Percentiles rank a stretch among this genome's conserved stretches.
These are phyloP conservation scores for Caenorhabditis doughertyi DNA, from an alignment of 2,888 invertebrate genomes.

Conservation along the genomic window DNA sequence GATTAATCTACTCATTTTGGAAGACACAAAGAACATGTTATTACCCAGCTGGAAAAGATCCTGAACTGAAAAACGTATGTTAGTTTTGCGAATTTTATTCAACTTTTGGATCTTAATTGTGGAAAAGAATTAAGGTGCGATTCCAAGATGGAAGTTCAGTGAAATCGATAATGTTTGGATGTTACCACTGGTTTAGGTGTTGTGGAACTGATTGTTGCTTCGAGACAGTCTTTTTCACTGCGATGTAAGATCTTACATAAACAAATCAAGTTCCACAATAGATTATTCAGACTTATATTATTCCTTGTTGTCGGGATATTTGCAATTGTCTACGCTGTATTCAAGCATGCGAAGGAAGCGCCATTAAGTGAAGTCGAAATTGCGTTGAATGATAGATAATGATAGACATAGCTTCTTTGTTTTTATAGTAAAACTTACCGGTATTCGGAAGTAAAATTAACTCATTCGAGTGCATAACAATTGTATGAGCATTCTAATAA, in stretches of 20 bases:
- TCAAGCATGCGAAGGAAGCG: background rate
- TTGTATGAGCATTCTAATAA: too few species aligned
- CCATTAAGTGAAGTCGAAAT: background rate
- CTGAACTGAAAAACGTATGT: conserved; percentile 29
- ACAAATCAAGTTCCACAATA: background rate
- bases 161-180: conserved; percentile 35
- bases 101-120: too few species aligned
- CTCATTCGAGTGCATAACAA: too few species aligned
- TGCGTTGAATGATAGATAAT: conserved; percentile 6
- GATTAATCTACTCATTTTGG: conserved; percentile 29
- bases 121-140: conserved; percentile 29
- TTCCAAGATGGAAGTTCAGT: conserved; percentile 24
- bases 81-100: background rate
- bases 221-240: background rate
- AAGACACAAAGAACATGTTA: conserved; percentile 1
- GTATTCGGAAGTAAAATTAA: too few species aligned
- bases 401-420: background rate
- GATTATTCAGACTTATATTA: background rate
- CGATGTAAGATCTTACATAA: background rate
- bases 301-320: background rate
- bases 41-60: conserved; percentile 20
- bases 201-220: conserved; percentile 48
- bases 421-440: too few species aligned
- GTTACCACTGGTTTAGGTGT: conserved; percentile 31
- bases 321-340: background rate